Base-by-base conservation (phyloP, 2,888 invertebrate species). In the Panorpa germanica region DNA sequence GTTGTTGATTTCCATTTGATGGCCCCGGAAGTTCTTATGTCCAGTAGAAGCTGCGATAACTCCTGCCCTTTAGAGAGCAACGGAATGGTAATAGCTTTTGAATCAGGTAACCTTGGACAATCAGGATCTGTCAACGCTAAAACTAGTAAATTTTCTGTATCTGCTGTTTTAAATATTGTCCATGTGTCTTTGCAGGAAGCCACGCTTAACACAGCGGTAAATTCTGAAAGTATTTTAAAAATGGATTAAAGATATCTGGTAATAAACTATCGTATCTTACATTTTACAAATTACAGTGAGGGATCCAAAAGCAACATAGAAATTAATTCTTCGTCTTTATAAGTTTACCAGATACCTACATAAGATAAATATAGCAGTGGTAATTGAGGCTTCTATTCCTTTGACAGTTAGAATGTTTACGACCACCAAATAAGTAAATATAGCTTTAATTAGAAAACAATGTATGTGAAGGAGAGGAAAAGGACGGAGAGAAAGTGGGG, bases 111-210 rank as follows among this genome's bases (percentile, higher is more conserved):
- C 21, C 85, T 61, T 1, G 81, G 75, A 46, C 85, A 85, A 43
- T 82, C 76, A 1, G 70, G 60, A 45, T 78, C 82, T 29, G 81
- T 80, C 36, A 82, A 59, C 0, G 80, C 77, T 37, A 83, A 64
- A 24, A 76, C 61, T 1, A 80, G 52, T 5, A 82, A 54, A 33
- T 70, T 63, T 41, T 74, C 70, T 35, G 63, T 62, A 42, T 65
- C 60, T 0, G 71, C 63, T 2, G 61, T 52, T 30, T 63, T 59
- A 47, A 67, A 76, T 29, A 82, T 54, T 5, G 60, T 58, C 82
- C 82, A 82, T 1, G 80, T 78, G 35, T 69, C 69, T 32, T 61
- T 47, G 47, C 83, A 83, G 4, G 73, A 69, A n/a, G 75, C 69
- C 27, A 81, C 56, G 23, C 75, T 74, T 35, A 82, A 61, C 29